phyloP scores from a whole-genome alignment of 2,113 vertebrate genomes.

The Scomber colias region DNA sequence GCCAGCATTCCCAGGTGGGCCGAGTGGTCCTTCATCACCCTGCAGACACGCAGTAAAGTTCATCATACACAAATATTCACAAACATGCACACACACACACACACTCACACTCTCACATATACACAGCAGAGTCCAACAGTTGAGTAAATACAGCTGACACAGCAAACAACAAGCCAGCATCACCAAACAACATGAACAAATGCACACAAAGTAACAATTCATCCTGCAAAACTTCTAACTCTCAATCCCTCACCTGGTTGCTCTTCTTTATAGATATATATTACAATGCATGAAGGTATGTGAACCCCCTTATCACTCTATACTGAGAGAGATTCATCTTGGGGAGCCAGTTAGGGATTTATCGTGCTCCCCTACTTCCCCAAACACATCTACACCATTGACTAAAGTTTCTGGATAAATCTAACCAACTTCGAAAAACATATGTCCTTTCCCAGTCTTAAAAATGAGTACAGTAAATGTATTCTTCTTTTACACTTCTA shows the following conservation, averaged over 20 bases:
- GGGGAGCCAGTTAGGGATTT: not conserved
- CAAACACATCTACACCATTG: too few relatives aligned
- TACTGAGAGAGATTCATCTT: not conserved
- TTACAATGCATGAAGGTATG: too few relatives aligned
- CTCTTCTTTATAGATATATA: not conserved
- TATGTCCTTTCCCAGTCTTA: not conserved
- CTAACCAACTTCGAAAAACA: too few relatives aligned
- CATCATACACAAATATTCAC: not conserved
- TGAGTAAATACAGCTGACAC: constrained; percentile 38
- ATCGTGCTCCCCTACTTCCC: too few relatives aligned
- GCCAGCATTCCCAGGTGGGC: constrained; percentile 89
- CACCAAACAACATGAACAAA: constrained; percentile 19
- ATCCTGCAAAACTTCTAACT: not conserved
- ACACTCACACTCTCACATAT: not conserved
- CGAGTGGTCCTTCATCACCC: constrained; percentile 94
- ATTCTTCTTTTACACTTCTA: not conserved
- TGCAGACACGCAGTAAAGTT: constrained; percentile 75
- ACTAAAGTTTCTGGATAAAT: too few relatives aligned
- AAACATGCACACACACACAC: not conserved
- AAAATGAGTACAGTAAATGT: not conserved
- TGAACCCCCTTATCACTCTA: not conserved
- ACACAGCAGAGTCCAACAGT: not conserved
- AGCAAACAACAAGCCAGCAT: not conserved
- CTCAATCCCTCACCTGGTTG: not conserved
- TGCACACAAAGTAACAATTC: not conserved